Conservation (phyloP, 2,113 vertebrate genomes). For the Gadus macrocephalus region DNA sequence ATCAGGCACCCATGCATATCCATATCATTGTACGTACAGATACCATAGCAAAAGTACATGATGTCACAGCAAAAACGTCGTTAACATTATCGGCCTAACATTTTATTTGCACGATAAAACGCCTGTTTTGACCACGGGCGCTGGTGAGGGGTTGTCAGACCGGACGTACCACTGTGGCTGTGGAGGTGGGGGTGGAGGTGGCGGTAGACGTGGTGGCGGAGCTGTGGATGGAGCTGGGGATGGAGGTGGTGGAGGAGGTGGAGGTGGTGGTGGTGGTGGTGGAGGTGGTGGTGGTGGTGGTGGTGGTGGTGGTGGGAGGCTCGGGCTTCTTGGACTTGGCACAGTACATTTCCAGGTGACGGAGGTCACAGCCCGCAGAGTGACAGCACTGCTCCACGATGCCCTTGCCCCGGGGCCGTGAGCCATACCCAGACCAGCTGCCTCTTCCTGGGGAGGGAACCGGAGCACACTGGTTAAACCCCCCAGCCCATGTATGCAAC, state of each 20-base stretch:
- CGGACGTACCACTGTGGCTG: not conserved
- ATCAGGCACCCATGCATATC: not conserved
- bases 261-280: conserved; percentile 18
- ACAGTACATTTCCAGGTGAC: conserved; percentile 59
- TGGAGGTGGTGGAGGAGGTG: no score
- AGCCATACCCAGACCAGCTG: conserved; percentile 50
- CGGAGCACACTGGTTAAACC: no score
- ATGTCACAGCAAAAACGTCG: not conserved
- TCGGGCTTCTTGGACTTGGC: conserved; percentile 44
- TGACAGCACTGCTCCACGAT: conserved; percentile 61
- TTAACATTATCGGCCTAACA: not conserved
- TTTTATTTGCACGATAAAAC: no score
- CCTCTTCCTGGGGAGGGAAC: conserved; percentile 44
- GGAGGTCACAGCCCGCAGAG: conserved; percentile 54
- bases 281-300: conserved; percentile 17
- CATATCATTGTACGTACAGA: not conserved
- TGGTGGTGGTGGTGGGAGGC: not conserved
- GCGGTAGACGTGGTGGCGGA: not conserved
- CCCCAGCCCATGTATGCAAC: no score
- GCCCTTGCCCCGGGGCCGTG: conserved; percentile 54
- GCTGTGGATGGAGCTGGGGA: not conserved
- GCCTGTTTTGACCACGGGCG: not conserved
- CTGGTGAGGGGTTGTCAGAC: not conserved
- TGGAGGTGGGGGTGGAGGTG: not conserved
- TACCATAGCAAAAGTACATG: not conserved